These are phyloP conservation scores for Tetranychus cinnabarinus DNA, from an alignment of 1,140 invertebrate genomes.

Conservation along the genomic window DNA sequence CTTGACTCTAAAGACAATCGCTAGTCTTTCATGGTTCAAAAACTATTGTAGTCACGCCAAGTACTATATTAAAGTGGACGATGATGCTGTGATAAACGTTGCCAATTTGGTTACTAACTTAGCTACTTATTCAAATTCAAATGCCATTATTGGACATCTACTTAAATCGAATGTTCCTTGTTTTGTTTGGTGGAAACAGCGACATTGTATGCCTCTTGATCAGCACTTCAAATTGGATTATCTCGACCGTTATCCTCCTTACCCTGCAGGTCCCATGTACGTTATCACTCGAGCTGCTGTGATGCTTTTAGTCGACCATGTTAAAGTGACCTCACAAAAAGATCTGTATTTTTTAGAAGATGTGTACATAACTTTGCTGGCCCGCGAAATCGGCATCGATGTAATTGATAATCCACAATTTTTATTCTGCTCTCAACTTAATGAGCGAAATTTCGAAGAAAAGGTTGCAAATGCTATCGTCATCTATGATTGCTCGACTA, in stretches of 20 bases:
- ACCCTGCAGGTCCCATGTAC: neutral
- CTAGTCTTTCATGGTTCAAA: conserved; percentile 12
- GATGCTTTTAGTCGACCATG: neutral
- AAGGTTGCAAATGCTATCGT: neutral
- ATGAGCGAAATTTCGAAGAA: neutral
- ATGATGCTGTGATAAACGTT: conserved; percentile 3
- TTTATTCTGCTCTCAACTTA: neutral
- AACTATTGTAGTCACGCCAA: conserved; percentile 7
- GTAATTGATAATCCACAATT: neutral
- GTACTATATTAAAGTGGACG: conserved; percentile 12
- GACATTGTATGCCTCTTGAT: neutral
- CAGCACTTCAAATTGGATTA: neutral
- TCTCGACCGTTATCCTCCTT: neutral
- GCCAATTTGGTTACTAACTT: neutral
- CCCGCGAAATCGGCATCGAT: neutral
- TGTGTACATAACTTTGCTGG: neutral
- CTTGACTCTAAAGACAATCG: conserved; percentile 10
- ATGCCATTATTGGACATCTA: neutral
- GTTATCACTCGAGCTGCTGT: neutral
- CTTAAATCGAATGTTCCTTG: neutral
- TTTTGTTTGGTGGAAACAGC: neutral
- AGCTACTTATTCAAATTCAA: neutral
- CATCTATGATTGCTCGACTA: neutral
- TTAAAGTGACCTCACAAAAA: neutral
- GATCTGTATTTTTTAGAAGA: neutral